phyloP scores from a whole-genome alignment of 2,888 invertebrate genomes.

The Cantharis rustica region DNA sequence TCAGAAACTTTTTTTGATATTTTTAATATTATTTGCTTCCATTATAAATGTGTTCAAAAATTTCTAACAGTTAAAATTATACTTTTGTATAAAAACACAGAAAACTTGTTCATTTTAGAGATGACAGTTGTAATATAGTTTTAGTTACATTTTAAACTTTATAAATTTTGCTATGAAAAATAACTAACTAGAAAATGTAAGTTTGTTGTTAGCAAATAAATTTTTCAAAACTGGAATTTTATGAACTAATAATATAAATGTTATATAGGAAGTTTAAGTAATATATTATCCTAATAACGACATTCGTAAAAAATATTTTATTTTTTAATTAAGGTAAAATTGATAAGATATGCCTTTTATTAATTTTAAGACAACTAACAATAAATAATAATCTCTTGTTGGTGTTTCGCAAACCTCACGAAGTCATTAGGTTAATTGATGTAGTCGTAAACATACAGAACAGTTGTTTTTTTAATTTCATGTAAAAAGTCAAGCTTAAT shows the following conservation, averaged over 20 bases:
- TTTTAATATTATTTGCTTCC: too few species aligned
- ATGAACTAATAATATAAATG: not conserved
- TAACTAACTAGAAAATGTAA: not conserved
- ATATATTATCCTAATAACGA: not conserved
- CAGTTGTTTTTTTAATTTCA: too few species aligned
- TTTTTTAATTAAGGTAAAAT: too few species aligned
- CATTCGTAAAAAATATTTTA: not conserved
- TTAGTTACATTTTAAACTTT: not conserved
- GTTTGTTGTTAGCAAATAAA: not conserved
- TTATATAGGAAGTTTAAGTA: not conserved
- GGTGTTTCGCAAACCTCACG: too few species aligned
- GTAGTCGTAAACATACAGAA: too few species aligned
- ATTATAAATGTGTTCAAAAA: not conserved
- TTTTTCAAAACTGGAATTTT: not conserved
- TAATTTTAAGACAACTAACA: too few species aligned
- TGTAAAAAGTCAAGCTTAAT: too few species aligned
- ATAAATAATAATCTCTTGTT: too few species aligned
- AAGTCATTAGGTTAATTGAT: too few species aligned
- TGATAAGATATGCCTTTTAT: too few species aligned
- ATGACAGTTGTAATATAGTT: not conserved
- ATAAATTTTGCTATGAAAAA: not conserved
- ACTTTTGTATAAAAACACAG: not conserved
- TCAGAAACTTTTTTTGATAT: not conserved
- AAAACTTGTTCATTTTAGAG: not conserved
- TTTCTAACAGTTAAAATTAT: not conserved